phyloP scores from a whole-genome alignment of 2,888 invertebrate species.

The Camponotus fellah region DNA sequence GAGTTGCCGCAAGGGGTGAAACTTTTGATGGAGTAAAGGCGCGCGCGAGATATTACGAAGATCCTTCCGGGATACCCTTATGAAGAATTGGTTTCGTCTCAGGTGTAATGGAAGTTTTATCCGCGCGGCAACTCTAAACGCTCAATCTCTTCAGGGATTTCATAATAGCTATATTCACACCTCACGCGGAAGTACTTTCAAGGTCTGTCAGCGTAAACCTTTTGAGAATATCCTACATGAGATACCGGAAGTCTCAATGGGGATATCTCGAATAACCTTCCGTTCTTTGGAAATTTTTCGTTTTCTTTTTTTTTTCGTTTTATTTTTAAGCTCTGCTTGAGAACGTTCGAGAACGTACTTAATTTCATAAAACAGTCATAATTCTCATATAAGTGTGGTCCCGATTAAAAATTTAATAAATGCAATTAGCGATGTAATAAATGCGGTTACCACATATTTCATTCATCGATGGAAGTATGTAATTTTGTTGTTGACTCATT shows the following conservation, averaged over 20 bases:
- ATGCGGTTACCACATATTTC: not conserved
- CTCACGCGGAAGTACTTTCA: conserved; percentile 32
- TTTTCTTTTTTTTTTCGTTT: not conserved
- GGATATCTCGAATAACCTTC: not conserved
- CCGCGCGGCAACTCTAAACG: conserved; percentile 1
- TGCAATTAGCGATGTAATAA: conserved; percentile 4
- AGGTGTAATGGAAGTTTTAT: conserved; percentile 11
- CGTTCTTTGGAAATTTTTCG: not conserved
- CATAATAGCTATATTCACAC: conserved; percentile 27
- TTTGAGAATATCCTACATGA: conserved; percentile 10
- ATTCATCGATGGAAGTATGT: not conserved
- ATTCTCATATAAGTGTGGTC: not conserved
- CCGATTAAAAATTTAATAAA: conserved; percentile 12
- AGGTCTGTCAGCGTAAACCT: conserved; percentile 1
- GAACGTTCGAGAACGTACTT: not conserved
- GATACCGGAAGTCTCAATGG: not conserved
- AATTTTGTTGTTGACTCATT: not conserved
- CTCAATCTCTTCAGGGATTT: conserved; percentile 13
- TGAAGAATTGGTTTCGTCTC: conserved; percentile 29
- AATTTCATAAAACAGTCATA: not conserved
- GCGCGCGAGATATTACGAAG: conserved; percentile 2
- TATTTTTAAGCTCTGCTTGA: not conserved
- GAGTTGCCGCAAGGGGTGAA: conserved; percentile 13
- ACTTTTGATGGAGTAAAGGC: conserved; percentile 32
- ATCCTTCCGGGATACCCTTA: conserved; percentile 8